Evolutionary conservation across 2,113 vertebrate species (phyloP), one percentile per base, ranked within the genome.

Genomic region (Eulacestoma nigropectus): DNA sequence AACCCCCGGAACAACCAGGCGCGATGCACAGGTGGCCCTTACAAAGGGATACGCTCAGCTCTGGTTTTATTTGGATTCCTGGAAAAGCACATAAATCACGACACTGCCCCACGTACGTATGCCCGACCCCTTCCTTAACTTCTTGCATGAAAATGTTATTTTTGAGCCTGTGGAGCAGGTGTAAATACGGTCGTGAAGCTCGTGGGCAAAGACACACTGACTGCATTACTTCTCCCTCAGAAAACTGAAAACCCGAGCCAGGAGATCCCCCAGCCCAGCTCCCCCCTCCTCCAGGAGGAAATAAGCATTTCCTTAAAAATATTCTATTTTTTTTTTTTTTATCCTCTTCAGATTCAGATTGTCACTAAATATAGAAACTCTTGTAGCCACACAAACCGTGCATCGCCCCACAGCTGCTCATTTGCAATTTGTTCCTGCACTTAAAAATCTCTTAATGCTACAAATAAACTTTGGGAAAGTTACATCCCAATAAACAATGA

Each of bases 401-500:
- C 93, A 78, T 95, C 56, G 52, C 57, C 57, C 80, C 47, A 44
- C 94, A 97, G 92, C 93, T 96, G 81, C 87, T 97, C 89, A 90
- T 94, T 95, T 96, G 90, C 93, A 97, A 84, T 95, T 92, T 78
- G 76, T 78, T 87, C 82, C 80, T 90, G 80, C 81, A 46, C 93
- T 97, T 97, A 95, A 96, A 95, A 94, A 94, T 72, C 80, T 94
- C 91, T 96, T 95, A 96, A 95, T 77, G 92, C 95, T 87, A 94
- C 95, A 95, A 95, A 97, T 96, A 97, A 96, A 97, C 97, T 97
- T 96, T 57, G 85, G 83, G 89, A 96, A 97, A 98, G 96, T 97
- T 97, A 97, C 94, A 96, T 89, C 92, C 94, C 90, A 86, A 64
- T 96, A 97, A 97, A 97, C 96, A 97, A 97, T 92, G 90, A 97